Conservation (phyloP, 2,797 vertebrate genomes). For the Pipistrellus nathusii region DNA sequence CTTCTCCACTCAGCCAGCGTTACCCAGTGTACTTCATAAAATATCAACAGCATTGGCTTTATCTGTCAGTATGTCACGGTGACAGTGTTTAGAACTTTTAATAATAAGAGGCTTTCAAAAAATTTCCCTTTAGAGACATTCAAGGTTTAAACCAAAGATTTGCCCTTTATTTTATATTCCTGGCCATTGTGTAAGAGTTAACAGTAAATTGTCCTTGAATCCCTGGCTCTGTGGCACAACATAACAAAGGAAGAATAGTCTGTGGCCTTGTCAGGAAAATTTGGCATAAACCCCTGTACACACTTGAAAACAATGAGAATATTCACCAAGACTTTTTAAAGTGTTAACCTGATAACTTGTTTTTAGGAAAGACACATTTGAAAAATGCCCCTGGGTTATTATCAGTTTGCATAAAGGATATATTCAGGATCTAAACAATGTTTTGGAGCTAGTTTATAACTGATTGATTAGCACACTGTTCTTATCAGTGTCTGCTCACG, state of each 20-base stretch:
- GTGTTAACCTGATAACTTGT: not conserved
- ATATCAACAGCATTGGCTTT: not conserved
- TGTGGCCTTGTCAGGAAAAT: constrained; percentile 14
- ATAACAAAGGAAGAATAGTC: not conserved
- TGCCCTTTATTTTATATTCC: not conserved
- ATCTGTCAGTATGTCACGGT: not conserved
- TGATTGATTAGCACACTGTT: not conserved
- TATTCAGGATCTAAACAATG: not conserved
- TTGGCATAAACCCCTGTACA: not conserved
- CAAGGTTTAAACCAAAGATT: not conserved
- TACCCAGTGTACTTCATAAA: not conserved
- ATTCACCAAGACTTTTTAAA: not conserved
- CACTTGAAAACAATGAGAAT: constrained; percentile 62
- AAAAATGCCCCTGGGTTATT: not conserved
- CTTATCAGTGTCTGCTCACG: not conserved
- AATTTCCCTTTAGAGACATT: not conserved
- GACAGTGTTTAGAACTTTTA: not conserved
- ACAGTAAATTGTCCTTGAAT: not conserved
- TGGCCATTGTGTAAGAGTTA: constrained; percentile 3
- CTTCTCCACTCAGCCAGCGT: not conserved
- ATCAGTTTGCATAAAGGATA: not conserved
- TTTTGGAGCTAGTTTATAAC: not conserved
- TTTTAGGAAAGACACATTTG: constrained; percentile 30
- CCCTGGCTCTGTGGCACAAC: not conserved
- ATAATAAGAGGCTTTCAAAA: not conserved